Percentiles rank a stretch among this genome's conserved stretches.
Evolutionary conservation across 2,888 invertebrate genomes (phyloP).

Genomic region (Sminthurides aquaticus): DNA sequence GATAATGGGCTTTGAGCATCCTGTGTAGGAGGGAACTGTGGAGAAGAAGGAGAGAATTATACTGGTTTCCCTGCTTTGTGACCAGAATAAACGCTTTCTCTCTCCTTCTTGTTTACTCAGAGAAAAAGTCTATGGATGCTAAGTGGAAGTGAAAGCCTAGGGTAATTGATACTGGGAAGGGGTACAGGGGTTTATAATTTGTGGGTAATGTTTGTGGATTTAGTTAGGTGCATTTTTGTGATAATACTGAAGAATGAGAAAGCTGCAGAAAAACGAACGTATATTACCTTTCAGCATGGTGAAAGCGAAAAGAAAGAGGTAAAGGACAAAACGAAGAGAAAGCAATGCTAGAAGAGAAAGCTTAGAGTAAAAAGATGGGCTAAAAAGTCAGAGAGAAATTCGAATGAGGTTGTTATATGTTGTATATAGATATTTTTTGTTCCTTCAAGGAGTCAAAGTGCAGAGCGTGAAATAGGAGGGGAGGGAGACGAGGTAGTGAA

Average conservation of each 20-base stretch:
- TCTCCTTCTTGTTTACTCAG: too few relatives aligned
- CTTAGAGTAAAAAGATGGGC: neutral
- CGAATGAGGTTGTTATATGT: neutral
- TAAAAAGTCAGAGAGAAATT: neutral
- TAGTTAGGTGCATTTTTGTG: too few relatives aligned
- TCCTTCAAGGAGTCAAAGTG: neutral
- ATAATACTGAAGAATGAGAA: too few relatives aligned
- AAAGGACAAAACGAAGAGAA: neutral
- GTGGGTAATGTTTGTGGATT: too few relatives aligned
- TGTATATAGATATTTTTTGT: neutral
- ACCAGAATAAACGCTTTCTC: too few relatives aligned
- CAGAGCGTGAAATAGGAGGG: conserved; percentile 1
- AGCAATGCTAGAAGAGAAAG: neutral
- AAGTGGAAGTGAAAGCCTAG: too few relatives aligned
- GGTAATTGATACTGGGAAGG: too few relatives aligned
- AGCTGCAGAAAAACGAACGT: conserved; percentile 4
- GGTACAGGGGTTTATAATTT: too few relatives aligned
- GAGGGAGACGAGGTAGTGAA: neutral
- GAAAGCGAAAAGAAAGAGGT: neutral
- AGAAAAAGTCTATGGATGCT: too few relatives aligned
- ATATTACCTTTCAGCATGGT: neutral
- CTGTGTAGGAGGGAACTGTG: too few relatives aligned
- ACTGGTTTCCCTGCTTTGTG: too few relatives aligned
- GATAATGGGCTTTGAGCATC: neutral
- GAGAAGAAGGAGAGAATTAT: too few relatives aligned